Evolutionary conservation across 2,113 vertebrate genomes (phyloP), one percentile per base, ranked within the genome.

Genomic region (Reinhardtius hippoglossoides): DNA sequence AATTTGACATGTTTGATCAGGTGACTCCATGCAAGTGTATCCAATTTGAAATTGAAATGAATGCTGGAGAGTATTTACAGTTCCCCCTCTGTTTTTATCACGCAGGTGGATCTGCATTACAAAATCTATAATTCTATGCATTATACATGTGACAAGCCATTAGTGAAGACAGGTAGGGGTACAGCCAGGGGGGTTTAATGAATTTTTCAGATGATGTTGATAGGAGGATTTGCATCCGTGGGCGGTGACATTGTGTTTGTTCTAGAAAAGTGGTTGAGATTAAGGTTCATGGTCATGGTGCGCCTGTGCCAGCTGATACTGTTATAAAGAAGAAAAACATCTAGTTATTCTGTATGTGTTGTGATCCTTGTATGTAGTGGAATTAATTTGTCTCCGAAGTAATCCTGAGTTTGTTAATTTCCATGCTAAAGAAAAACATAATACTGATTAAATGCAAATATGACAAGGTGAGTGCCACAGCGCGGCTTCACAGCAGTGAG

Each of bases 211-310:
- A 84, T 75, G 74, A 77, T 57, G 84, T 80, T 84, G 85, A 89
- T 87, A 73, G 50, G 72, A 63, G 69, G 80, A 83, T 88, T 91
- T 89, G 87, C 82, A 83, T 89, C 74, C 55, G 84, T 13, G 9
- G 66, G 72, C 68, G 81, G 78, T 57, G 83, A 82, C 78, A 79
- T 78, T 79, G 71, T 87, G 87, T 91, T 88, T 91, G 82, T 88
- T 89, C 84, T 88, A 63, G 84, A 86, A 90, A 91, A 93, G 91
- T 87, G 78, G 76, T 67, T 83, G 71, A 75, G 88, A 86, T 89
- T 71, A 87, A 79, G 80, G 64, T 88, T 88, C 37, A 63, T 44
- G 76, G 78, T 84, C 69, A 54, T 70, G 76, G 69, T 74, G 66
- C 55, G 56, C 27, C 24, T 74, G 77, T 58, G 69, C 9, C 60